Percentiles rank a stretch among this genome's conserved stretches.
Evolutionary conservation across 2,797 vertebrate species (phyloP).

Genomic region (Bryconaethiops microstoma): DNA sequence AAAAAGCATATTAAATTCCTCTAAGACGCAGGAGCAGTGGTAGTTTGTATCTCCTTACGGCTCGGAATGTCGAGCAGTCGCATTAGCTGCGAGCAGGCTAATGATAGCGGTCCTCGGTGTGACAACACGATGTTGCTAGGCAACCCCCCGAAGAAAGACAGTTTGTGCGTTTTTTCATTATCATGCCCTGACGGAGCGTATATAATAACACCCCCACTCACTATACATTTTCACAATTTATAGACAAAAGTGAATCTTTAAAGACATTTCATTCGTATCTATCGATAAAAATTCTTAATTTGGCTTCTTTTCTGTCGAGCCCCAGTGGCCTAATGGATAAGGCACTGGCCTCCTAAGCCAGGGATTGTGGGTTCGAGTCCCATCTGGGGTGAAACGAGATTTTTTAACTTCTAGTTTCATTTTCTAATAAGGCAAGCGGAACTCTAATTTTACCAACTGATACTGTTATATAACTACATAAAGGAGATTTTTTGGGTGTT

Average conservation of each 20-base stretch:
- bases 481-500: no score
- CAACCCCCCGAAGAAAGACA: not conserved
- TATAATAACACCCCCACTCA: not conserved
- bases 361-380: conserved; percentile 67
- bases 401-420: not conserved
- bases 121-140: conserved; percentile 43
- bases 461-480: no score
- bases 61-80: no score
- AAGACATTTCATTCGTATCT: no score
- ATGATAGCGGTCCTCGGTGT: not conserved
- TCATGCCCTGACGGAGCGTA: no score
- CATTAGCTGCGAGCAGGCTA: not conserved
- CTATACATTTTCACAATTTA: not conserved
- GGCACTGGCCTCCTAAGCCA: conserved; percentile 68
- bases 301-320: not conserved
- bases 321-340: conserved; percentile 65
- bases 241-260: no score
- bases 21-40: no score
- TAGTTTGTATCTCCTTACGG: no score
- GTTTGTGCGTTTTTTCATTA: not conserved
- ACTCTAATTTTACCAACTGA: no score
- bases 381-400: conserved; percentile 47
- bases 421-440: not conserved
- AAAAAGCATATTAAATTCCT: no score
- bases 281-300: no score